Conservation (phyloP, 2,797 vertebrate species). For the Syndactyla subalaris region DNA sequence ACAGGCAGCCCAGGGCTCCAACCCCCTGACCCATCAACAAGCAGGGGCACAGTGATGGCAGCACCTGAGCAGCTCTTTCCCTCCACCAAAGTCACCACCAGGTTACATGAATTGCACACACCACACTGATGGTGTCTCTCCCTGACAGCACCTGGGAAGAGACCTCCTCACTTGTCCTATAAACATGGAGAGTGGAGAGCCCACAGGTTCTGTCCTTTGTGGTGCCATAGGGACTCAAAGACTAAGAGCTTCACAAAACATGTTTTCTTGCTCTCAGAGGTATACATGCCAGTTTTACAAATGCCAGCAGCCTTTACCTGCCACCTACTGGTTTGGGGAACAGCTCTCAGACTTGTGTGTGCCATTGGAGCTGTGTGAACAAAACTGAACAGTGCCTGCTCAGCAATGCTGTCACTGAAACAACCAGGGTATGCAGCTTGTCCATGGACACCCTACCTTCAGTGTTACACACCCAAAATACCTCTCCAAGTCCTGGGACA, state of each 20-base stretch:
- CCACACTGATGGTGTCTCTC: neutral
- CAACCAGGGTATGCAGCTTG: fast-evolving
- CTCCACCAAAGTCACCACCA: neutral
- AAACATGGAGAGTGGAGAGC: neutral
- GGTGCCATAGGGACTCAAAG: fast-evolving
- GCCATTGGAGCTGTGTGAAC: neutral
- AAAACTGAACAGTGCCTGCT: neutral
- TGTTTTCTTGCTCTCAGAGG: neutral
- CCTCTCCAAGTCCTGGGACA: neutral
- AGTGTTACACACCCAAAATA: neutral
- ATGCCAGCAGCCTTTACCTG: neutral
- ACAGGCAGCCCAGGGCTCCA: neutral
- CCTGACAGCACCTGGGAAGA: neutral
- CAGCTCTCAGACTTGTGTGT: neutral
- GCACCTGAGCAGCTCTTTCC: fast-evolving
- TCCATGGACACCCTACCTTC: neutral
- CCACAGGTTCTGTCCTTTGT: neutral
- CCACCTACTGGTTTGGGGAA: neutral
- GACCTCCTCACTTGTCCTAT: neutral
- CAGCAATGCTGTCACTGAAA: neutral
- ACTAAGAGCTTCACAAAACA: neutral
- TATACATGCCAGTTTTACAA: neutral
- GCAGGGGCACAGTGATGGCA: neutral
- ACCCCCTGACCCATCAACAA: fast-evolving
- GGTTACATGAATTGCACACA: neutral